phyloP scores from a whole-genome alignment of 1,140 invertebrate genomes.

The Drosophila arizonae region DNA sequence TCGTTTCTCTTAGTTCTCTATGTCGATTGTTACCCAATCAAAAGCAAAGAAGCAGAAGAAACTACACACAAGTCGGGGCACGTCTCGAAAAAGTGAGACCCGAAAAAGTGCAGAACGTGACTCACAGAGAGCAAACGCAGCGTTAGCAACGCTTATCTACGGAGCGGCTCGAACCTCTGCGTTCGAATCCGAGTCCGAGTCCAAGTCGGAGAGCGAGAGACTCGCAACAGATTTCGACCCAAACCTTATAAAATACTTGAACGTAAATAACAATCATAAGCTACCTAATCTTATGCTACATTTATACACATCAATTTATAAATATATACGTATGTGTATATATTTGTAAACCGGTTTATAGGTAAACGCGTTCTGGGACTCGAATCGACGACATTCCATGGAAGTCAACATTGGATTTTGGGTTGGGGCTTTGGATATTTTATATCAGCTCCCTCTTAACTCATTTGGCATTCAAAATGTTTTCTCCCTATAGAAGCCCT shows the following conservation, averaged over 20 bases:
- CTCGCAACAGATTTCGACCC: constrained; percentile 18
- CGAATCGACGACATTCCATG: constrained; percentile 36
- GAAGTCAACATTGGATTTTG: constrained; percentile 30
- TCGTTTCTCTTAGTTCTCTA: constrained; percentile 9
- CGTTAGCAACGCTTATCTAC: constrained; percentile 9
- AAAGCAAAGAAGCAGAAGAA: neutral
- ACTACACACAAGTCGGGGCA: constrained; percentile 17
- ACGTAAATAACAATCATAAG: constrained; percentile 19
- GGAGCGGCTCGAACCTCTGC: neutral
- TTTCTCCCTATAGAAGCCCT: constrained; percentile 24
- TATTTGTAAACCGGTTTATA: constrained; percentile 37
- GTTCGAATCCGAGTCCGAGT: neutral
- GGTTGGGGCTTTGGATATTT: constrained; percentile 11
- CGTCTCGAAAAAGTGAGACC: constrained; percentile 34
- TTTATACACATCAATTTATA: neutral
- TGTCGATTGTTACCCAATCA: constrained; percentile 47
- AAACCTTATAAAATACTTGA: constrained; percentile 7
- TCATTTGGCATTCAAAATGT: constrained; percentile 77
- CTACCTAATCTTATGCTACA: constrained; percentile 30
- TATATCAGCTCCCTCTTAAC: constrained; percentile 7
- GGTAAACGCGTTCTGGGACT: constrained; percentile 41
- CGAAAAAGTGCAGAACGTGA: constrained; percentile 47
- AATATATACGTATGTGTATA: neutral
- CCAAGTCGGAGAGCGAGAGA: neutral
- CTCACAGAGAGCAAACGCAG: constrained; percentile 23